A percentile compares a stretch with the other conserved stretches of the same genome.
phyloP scores from a whole-genome alignment of 1,140 invertebrate species.

The Oedothorax gibbosus region DNA sequence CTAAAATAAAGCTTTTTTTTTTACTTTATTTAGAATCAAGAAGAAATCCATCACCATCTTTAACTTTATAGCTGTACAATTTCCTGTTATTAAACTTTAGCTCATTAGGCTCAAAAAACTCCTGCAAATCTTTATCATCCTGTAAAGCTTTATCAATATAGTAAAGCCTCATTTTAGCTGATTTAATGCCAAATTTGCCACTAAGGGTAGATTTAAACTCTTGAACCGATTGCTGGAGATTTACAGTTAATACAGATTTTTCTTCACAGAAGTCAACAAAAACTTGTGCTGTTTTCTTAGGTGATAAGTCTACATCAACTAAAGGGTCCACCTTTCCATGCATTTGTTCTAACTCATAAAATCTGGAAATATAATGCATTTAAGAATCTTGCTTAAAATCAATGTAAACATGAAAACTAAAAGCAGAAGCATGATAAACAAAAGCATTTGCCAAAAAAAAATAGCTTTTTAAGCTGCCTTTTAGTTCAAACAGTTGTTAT shows the following conservation, averaged over 20 bases:
- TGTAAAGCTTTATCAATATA: conserved; percentile 78
- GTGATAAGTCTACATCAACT: conserved; percentile 85
- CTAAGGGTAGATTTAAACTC: conserved; percentile 63
- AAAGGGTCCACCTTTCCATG: conserved; percentile 89
- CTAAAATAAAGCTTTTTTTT: no score
- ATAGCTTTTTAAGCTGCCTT: no score
- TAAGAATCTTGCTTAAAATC: no score
- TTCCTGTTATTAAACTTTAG: conserved; percentile 89
- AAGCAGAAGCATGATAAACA: no score
- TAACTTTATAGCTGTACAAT: conserved; percentile 90
- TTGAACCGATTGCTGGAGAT: conserved; percentile 63
- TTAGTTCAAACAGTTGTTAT: not conserved
- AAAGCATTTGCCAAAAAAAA: no score
- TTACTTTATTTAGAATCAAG: conserved; percentile 73
- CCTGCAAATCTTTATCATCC: conserved; percentile 73
- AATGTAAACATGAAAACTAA: no score
- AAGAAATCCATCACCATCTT: conserved; percentile 90
- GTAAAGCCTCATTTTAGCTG: conserved; percentile 82
- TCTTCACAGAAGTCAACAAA: conserved; percentile 82
- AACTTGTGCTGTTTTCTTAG: conserved; percentile 87
- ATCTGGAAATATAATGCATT: conserved; percentile 72
- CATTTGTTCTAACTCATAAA: conserved; percentile 81
- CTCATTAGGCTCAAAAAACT: conserved; percentile 79
- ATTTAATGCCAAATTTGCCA: conserved; percentile 76
- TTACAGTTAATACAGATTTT: conserved; percentile 68